Conservation (phyloP, 2,797 vertebrate species). For the Atherinosoma microstoma region DNA sequence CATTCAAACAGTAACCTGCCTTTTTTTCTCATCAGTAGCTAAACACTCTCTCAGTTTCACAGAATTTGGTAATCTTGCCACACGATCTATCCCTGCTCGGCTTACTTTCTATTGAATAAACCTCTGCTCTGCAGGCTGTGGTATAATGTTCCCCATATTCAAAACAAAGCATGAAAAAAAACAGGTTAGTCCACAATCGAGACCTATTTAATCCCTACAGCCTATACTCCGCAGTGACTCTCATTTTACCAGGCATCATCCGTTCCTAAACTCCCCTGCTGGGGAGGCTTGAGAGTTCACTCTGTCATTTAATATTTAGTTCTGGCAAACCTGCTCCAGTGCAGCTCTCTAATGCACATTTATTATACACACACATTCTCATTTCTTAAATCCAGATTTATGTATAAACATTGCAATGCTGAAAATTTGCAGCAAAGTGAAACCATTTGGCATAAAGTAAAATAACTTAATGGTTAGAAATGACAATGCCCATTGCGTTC, state of each 20-base stretch:
- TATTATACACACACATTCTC: constrained; percentile 1
- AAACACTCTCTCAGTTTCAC: constrained; percentile 20
- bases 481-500: not conserved
- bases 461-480: constrained; percentile 18
- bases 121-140: constrained; percentile 16
- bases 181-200: constrained; percentile 31
- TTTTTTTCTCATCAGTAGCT: constrained; percentile 25
- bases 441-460: constrained; percentile 9
- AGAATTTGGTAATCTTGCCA: constrained; percentile 2
- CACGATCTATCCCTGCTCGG: constrained; percentile 4
- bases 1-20: constrained; percentile 11
- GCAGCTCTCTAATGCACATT: constrained; percentile 35
- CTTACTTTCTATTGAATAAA: constrained; percentile 25
- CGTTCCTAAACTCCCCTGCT: constrained; percentile 46
- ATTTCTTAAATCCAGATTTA: constrained; percentile 14
- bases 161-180: constrained; percentile 43
- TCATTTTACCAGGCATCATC: constrained; percentile 58
- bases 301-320: constrained; percentile 74
- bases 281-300: constrained; percentile 47
- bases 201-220: constrained; percentile 50
- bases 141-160: constrained; percentile 17
- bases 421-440: constrained; percentile 4
- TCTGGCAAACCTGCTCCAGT: constrained; percentile 38
- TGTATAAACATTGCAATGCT: constrained; percentile 4
- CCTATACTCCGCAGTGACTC: constrained; percentile 37